Base-by-base conservation (phyloP, 2,797 vertebrate species). In the Odontamblyopus rebecca region DNA sequence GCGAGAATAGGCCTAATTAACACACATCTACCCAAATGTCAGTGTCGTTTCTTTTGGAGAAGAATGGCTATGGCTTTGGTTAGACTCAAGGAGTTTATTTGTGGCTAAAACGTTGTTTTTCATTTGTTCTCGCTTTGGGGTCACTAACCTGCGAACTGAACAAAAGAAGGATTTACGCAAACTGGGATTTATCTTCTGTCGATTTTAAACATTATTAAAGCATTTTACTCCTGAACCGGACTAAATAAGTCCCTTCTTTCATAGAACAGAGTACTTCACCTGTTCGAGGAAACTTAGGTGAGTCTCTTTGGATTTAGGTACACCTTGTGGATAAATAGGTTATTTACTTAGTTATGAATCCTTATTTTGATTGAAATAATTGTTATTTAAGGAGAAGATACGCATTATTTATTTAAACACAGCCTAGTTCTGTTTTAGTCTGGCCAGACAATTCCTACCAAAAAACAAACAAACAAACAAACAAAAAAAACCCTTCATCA, bases 81-180 rank as follows among this genome's bases (percentile, higher is more conserved):
- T 86, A 84, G 89, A 59, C 59, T 30, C 27, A 79, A 65, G 19
- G 4, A 56, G 19, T 38, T 19, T 61, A 50, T 56, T 35, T 26
- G 67, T 74, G 67, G 69, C 64, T 69, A 53, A 73, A 74, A 41
- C 67, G 35, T 48, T 57, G 12, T 8, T 66, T 78, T 71, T 51
- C 15, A 35, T 16, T 2, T 11, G 53, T 18, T 44, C 54, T 64
- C 67, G 29, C 32, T 69, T 8, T 56, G 86, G 75, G 89, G 89
- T 89, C 90, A 90, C 84, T 87, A 89, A 92, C 90, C 90, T 90
- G 89, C 66, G 82, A 73, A 77, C 61, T 79, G 69, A 77, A 68
- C 57, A 70, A 51, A 35, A 32, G n/a, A 69, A 27, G 72, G 78
- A 86, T 80, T 82, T 73, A 84, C 62, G 68, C 64, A 61, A 77